phyloP scores from a whole-genome alignment of 2,888 invertebrate genomes.

The Patella depressa region DNA sequence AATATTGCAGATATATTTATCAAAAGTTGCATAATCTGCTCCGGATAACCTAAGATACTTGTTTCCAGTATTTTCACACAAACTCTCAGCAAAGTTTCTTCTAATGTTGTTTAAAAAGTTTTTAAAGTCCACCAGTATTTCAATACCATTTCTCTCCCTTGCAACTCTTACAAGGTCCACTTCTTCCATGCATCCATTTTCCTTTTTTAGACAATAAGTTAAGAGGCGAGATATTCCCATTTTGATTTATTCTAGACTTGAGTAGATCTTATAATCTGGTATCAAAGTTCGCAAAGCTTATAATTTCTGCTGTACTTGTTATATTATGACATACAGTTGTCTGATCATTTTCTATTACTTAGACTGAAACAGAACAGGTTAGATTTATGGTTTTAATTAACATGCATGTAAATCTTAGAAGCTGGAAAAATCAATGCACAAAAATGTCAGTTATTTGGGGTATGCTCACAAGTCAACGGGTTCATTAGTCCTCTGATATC shows the following conservation, averaged over 20 bases:
- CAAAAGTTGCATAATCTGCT: slow-evolving; percentile 61
- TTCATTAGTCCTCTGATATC: too few species aligned
- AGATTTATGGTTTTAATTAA: too few species aligned
- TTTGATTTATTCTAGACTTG: neutral
- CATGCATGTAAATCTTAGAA: too few species aligned
- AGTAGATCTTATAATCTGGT: too few species aligned
- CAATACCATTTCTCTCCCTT: slow-evolving; percentile 50
- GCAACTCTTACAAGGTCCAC: slow-evolving; percentile 63
- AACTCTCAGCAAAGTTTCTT: slow-evolving; percentile 51
- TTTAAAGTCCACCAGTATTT: slow-evolving; percentile 66
- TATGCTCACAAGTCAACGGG: too few species aligned
- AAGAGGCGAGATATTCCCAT: slow-evolving; percentile 64
- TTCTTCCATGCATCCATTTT: slow-evolving; percentile 50
- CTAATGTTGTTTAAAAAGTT: slow-evolving; percentile 59
- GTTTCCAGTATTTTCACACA: slow-evolving; percentile 48
- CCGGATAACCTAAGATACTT: slow-evolving; percentile 58
- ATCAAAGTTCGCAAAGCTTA: too few species aligned
- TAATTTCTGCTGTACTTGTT: too few species aligned
- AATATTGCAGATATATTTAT: slow-evolving; percentile 55
- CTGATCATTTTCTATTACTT: too few species aligned
- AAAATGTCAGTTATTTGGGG: too few species aligned
- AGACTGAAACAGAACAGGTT: too few species aligned
- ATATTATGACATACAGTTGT: too few species aligned
- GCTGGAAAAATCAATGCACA: too few species aligned
- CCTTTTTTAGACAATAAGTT: slow-evolving; percentile 46